Evolutionary conservation across 2,888 invertebrate genomes (phyloP), one percentile per base, ranked within the genome.

Genomic region (Meta bourneti): DNA sequence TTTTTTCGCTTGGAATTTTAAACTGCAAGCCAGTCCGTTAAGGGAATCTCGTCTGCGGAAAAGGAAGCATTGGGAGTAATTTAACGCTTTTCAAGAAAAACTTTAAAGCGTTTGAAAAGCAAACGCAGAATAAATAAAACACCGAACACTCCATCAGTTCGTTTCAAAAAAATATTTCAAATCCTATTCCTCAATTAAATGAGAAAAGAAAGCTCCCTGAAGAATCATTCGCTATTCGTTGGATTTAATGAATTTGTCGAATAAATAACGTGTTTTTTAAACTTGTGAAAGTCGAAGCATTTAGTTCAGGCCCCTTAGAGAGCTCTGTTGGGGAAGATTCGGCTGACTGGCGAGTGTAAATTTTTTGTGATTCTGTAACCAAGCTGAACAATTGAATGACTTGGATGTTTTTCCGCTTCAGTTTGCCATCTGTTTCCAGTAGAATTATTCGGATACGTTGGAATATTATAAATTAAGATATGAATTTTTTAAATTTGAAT

Each of bases 181-280:
- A 11, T 34, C 20, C 34, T 61, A 2, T 54, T 79, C 54, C 16
- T 79, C 7, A 13, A 34, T 79, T 69, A 79, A 79, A 79, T 34
- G 61, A 79, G 61, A 34, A 16, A 9, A n/a, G 5, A 19, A 20
- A 6, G 34, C 7, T 79, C 51, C 51, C 13, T 7, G 16, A 34
- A 61, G 34, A 79, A 79, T 79, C 48, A 49, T 79, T 79, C 34
- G 61, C 48, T 61, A 34, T 61, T 79, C 54, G 61, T 16, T 16
- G 54, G 61, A 61, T 79, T 34, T 79, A 79, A 79, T 69, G 79
- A 69, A 20, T 20, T 7, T 8, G 79, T 61, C 7, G 34, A 79
- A 79, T 61, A 79, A 79, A 79, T 79, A 69, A 34, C 16, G 61
- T 16, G 11, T 69, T 54, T 54, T n/a, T 79, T 54, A 16, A 69